phyloP scores from a whole-genome alignment of 2,113 vertebrate genomes.

The Megaptera novaeangliae region DNA sequence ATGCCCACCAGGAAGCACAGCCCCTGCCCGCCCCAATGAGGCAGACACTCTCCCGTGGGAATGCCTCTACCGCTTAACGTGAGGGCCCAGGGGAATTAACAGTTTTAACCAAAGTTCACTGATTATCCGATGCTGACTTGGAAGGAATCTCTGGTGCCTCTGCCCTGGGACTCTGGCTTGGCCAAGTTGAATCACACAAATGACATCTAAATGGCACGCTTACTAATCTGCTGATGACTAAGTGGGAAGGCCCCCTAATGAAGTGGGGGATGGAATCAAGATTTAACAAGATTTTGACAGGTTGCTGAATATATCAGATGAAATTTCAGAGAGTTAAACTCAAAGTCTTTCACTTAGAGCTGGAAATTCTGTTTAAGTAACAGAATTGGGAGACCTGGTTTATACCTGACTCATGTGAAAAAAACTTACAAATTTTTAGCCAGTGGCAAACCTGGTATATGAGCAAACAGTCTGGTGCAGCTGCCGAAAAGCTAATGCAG shows the following conservation, averaged over 20 bases:
- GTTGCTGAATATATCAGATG: slow-evolving; percentile 6
- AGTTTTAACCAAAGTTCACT: not conserved
- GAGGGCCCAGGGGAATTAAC: not conserved
- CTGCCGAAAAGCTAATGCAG: not conserved
- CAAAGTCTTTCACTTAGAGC: not conserved
- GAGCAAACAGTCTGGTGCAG: not conserved
- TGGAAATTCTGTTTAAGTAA: not conserved
- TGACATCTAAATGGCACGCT: not conserved
- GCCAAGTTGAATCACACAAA: not conserved
- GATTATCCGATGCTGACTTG: not conserved
- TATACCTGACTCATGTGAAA: not conserved
- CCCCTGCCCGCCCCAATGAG: not conserved
- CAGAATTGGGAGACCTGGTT: not conserved
- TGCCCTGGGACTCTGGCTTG: not conserved
- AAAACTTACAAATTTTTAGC: not conserved
- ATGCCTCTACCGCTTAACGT: not conserved
- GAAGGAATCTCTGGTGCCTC: not conserved
- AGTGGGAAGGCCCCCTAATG: not conserved
- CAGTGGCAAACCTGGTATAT: not conserved
- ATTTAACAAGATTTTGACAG: slow-evolving; percentile 38
- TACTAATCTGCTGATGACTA: slow-evolving; percentile 9
- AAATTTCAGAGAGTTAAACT: not conserved
- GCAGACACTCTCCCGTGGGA: fast-evolving
- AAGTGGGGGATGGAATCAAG: not conserved
- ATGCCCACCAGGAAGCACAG: not conserved